phyloP scores from a whole-genome alignment of 1,140 invertebrate species.

The Cheumatopsyche charites region DNA sequence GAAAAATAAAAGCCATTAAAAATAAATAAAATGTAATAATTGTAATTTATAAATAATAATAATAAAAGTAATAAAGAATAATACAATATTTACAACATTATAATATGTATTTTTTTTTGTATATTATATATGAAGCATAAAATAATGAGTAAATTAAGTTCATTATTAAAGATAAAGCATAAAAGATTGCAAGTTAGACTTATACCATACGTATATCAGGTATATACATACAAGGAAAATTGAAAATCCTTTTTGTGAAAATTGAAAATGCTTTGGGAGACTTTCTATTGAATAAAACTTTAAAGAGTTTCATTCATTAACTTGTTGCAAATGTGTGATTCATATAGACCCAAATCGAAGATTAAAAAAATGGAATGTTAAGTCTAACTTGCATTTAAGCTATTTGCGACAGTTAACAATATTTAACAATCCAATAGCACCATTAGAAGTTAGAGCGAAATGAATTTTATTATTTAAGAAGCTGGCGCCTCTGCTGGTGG shows the following conservation, averaged over 20 bases:
- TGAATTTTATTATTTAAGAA: constrained; percentile 46
- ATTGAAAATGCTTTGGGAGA: too few species aligned
- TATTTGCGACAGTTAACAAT: constrained; percentile 45
- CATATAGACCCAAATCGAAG: neutral
- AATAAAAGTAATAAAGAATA: constrained; percentile 38
- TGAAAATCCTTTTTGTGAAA: neutral
- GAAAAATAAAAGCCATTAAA: constrained; percentile 37
- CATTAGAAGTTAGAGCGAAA: constrained; percentile 30
- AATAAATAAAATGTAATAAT: constrained; percentile 33
- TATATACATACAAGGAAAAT: neutral
- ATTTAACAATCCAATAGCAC: constrained; percentile 40
- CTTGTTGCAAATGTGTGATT: too few species aligned
- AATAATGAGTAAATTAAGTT: constrained; percentile 34
- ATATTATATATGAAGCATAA: constrained; percentile 23
- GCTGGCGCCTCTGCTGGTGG: constrained; percentile 49
- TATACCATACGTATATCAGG: constrained; percentile 10
- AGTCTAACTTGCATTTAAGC: constrained; percentile 29
- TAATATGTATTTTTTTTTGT: constrained; percentile 21
- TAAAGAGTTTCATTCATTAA: too few species aligned
- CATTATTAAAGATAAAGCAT: constrained; percentile 36
- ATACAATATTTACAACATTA: constrained; percentile 36
- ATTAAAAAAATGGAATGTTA: constrained; percentile 22
- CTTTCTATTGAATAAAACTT: too few species aligned
- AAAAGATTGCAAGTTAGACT: constrained; percentile 40
- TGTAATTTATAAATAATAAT: constrained; percentile 43